Evolutionary conservation across 1,140 invertebrate genomes (phyloP), one percentile per base, ranked within the genome.

Genomic region (Yoshiicerus persimilis): DNA sequence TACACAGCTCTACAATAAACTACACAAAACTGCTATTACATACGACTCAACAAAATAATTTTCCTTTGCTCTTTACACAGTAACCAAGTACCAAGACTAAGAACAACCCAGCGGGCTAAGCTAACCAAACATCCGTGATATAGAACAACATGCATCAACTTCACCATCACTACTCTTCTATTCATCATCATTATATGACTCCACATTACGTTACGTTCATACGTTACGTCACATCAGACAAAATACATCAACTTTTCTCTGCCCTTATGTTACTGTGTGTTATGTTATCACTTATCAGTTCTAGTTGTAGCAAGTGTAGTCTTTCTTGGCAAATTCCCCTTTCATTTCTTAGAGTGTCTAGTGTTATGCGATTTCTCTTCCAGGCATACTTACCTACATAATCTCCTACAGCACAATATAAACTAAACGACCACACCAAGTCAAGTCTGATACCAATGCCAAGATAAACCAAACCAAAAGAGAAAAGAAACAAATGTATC

Each of bases 141-240:
- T 80, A 34, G 34, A 34, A 38, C 75, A 36, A 80, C 75, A 80
- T 80, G 34, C 32, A 80, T 80, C 75, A 80, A 80, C 75, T 80
- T 80, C 75, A 80, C 75, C 34, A 80, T 80, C 75, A 80, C 75
- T 80, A 34, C 23, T 80, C 75, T 80, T 80, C 75, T 80, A 80
- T 80, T 80, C 75, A 80, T 80, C 75, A 80, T 80, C 75, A 80
- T 80, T 80, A 80, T 38, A 80, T 80, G 36, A 20, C 75, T 38
- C 34, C 75, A 34, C 75, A 80, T 80, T 80, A 80, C 70, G 8
- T 16, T 27, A 70, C 13, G 64, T n/a, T 3, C 64, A 70, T 56
- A 70, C 23, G 64, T 27, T 56, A 38, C 30, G 20, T 80, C 32
- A 80, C 75, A 80, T 80, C 75, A 80, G 75, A 56, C 47, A 56